Conservation (phyloP, 2,888 invertebrate species). For the Thymelicus sylvestris region DNA sequence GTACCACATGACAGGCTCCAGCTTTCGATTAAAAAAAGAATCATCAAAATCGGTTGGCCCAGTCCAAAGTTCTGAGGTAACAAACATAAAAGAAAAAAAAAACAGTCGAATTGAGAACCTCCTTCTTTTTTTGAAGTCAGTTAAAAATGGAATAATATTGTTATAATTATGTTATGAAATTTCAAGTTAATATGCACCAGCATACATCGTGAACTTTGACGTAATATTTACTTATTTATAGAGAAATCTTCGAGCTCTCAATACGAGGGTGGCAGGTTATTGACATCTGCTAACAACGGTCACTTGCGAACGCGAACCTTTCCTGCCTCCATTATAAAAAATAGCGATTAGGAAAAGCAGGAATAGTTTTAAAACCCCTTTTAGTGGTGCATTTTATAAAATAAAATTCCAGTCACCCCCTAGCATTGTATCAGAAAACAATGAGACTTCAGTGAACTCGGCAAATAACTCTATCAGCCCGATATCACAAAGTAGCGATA, state of each 20-base stretch:
- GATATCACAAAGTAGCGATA: conserved; percentile 43
- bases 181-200: too few species aligned
- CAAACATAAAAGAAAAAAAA: too few species aligned
- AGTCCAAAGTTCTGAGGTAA: too few species aligned
- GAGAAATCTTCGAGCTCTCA: not conserved
- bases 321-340: conserved; percentile 10
- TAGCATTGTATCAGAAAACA: conserved; percentile 57
- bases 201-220: too few species aligned
- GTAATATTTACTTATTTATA: too few species aligned
- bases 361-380: conserved; percentile 29
- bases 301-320: not conserved
- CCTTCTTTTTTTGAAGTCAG: too few species aligned
- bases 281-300: not conserved
- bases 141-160: too few species aligned
- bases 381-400: conserved; percentile 14
- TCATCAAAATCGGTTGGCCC: too few species aligned
- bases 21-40: too few species aligned
- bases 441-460: conserved; percentile 51
- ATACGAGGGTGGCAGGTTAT: conserved; percentile 1
- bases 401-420: conserved; percentile 12
- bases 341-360: conserved; percentile 26
- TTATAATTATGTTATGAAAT: too few species aligned
- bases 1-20: too few species aligned
- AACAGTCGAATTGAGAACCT: too few species aligned
- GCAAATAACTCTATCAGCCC: conserved; percentile 12